Evolutionary conservation across 2,888 invertebrate genomes (phyloP), one percentile per base, ranked within the genome.

Genomic region (Drosophila rellima): DNA sequence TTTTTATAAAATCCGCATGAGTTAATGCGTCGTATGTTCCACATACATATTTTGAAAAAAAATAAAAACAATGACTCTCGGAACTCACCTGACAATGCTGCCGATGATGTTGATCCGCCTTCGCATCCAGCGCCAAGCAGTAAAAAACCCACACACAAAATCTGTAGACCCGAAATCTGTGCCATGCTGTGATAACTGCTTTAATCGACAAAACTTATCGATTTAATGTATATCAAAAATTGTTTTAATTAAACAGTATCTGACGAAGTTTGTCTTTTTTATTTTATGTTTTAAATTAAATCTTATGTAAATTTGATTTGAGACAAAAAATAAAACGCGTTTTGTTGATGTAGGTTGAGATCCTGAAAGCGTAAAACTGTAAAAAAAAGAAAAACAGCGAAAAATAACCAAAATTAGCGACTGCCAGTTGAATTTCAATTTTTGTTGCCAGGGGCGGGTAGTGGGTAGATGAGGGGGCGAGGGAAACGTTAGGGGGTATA

Each of bases 291-390:
- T 52, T 15, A 20, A 56, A 62, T 65, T 55, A 51, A 59, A 62
- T 57, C 47, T 71, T 61, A 57, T 60, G 59, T 60, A 57, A 71
- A 76, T 66, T 62, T 26, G 31, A 59, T 42, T 66, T 48, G 39
- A 55, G 29, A 26, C 42, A 39, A 59, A 20, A 26, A 51, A 47
- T 42, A 37, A 55, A 66, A 66, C 66, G 61, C 61, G 61, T 61
- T 52, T 55, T 55, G 55, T 66, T 76, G 61, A 66, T 60, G 65
- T 70, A 70, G 76, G 73, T 72, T 73, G 75, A 75, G 78, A 75
- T 75, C 75, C 78, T 77, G 77, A 72, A 75, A 72, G 74, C 57
- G 40, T 65, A 11, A 23, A 45, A 39, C 75, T 74, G 76, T 29
- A 57, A 23, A 42, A 13, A 26, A 18, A n/a, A 52, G 39, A 20